These are phyloP conservation scores for Sciurus niger DNA, from an alignment of 2,113 vertebrate species.

Conservation along the genomic window DNA sequence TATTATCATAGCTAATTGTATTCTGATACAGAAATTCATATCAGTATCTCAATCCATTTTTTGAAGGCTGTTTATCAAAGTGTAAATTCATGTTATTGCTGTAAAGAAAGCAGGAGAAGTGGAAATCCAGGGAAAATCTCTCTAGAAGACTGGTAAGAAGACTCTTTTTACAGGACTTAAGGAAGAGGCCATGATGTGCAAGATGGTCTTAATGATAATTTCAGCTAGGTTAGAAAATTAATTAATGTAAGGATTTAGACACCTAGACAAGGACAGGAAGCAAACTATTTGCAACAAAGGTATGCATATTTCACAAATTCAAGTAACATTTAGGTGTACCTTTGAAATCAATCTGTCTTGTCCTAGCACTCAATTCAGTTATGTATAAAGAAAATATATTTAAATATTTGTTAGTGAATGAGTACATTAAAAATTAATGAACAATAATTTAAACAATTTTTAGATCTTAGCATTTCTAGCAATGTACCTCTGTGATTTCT, in stretches of 20 bases:
- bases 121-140: neutral
- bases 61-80: neutral
- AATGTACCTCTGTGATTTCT: neutral
- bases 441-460: neutral
- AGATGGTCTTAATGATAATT: neutral
- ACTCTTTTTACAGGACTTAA: neutral
- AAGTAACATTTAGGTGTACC: neutral
- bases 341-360: neutral
- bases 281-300: neutral
- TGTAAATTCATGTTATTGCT: neutral
- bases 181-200: neutral
- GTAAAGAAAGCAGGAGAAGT: neutral
- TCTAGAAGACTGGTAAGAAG: neutral
- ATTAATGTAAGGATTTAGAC: neutral
- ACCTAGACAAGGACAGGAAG: neutral
- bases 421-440: neutral
- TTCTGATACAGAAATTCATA: neutral
- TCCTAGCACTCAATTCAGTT: neutral
- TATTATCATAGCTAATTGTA: neutral
- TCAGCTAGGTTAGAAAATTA: neutral
- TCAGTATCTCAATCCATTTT: neutral
- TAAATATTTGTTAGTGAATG: neutral
- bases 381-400: neutral
- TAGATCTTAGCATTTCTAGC: neutral
- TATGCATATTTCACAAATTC: neutral